These are phyloP conservation scores for Spea hammondii DNA, from an alignment of 2,797 vertebrate species.

Conservation along the genomic window DNA sequence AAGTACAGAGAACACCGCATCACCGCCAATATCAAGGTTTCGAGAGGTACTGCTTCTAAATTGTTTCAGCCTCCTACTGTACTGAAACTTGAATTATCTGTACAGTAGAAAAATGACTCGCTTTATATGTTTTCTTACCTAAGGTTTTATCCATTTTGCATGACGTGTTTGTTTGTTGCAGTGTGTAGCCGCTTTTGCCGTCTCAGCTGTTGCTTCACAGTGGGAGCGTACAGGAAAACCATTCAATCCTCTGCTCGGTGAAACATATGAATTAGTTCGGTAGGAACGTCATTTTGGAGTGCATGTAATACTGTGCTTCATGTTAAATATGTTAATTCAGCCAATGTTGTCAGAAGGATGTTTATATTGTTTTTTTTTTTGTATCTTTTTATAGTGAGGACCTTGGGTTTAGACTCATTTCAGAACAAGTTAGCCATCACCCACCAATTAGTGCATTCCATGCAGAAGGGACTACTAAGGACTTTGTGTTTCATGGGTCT, in stretches of 20 bases:
- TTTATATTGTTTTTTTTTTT: slow-evolving; percentile 20
- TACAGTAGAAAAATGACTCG: neutral
- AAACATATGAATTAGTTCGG: slow-evolving; percentile 94
- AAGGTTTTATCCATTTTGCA: neutral
- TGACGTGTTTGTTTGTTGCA: slow-evolving; percentile 55
- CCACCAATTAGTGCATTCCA: slow-evolving; percentile 97
- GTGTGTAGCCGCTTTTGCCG: slow-evolving; percentile 96
- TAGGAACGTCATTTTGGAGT: slow-evolving; percentile 54
- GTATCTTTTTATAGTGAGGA: slow-evolving; percentile 77
- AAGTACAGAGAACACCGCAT: no score
- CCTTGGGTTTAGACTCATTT: slow-evolving; percentile 92
- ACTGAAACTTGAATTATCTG: neutral
- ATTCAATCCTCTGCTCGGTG: slow-evolving; percentile 93
- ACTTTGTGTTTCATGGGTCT: slow-evolving; percentile 95
- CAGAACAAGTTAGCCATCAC: slow-evolving; percentile 97
- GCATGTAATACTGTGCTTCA: neutral
- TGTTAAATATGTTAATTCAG: no score
- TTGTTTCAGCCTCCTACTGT: slow-evolving; percentile 13
- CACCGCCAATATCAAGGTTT: no score
- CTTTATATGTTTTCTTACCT: neutral
- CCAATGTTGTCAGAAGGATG: no score
- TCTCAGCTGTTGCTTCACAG: slow-evolving; percentile 95
- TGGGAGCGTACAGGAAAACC: slow-evolving; percentile 98
- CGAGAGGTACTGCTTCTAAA: no score
- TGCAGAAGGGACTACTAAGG: slow-evolving; percentile 86